Evolutionary conservation across 2,888 invertebrate genomes (phyloP).

Genomic region (Galerucella pusilla): DNA sequence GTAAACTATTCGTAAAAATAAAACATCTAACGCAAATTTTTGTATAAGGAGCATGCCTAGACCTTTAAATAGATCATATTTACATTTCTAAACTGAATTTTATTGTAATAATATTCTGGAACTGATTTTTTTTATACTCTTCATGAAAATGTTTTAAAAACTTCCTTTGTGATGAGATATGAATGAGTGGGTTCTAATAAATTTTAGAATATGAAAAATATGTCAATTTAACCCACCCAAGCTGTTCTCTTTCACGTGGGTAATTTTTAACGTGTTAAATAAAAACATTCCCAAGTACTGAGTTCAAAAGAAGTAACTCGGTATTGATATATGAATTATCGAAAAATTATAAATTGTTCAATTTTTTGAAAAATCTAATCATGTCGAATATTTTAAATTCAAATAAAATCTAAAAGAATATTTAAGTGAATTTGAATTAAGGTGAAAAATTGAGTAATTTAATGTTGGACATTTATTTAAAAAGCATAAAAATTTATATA

Average conservation of each 20-base stretch:
- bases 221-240: constrained; percentile 2
- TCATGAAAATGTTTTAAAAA: not conserved
- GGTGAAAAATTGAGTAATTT: not conserved
- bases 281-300: constrained; percentile 16
- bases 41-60: not conserved
- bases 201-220: not conserved
- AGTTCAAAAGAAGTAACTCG: not conserved
- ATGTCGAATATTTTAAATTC: not conserved
- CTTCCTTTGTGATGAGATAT: constrained; percentile 4
- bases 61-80: not conserved
- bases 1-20: too few species aligned
- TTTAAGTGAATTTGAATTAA: not conserved
- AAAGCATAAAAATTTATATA: not conserved
- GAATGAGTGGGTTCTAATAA: not conserved
- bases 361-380: not conserved
- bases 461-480: not conserved
- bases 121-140: constrained; percentile 6
- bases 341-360: constrained; percentile 1
- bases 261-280: not conserved
- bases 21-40: not conserved
- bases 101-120: constrained; percentile 12
- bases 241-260: not conserved
- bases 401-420: constrained; percentile 1
- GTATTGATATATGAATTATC: not conserved
- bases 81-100: not conserved